These are phyloP conservation scores for Archips crataeganus DNA, from an alignment of 2,888 invertebrate genomes.

Conservation along the genomic window DNA sequence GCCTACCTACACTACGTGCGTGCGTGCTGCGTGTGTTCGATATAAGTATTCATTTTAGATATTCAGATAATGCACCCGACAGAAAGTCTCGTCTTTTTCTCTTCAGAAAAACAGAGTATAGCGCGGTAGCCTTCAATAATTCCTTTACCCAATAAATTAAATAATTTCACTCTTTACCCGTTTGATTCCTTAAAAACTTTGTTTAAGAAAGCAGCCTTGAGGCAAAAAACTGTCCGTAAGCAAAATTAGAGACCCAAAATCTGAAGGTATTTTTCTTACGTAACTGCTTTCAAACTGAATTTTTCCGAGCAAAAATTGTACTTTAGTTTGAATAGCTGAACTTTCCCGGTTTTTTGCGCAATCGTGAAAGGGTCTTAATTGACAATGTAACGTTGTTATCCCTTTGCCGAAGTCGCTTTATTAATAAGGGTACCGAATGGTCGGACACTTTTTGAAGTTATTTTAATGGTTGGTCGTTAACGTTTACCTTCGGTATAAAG, in stretches of 20 bases:
- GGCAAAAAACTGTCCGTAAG: not conserved
- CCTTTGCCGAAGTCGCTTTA: slow-evolving; percentile 32
- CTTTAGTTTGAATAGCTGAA: slow-evolving; percentile 16
- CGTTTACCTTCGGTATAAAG: not conserved
- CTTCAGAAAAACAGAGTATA: not conserved
- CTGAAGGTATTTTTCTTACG: not conserved
- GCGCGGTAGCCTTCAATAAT: not conserved
- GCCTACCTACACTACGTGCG: no score
- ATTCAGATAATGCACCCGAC: no score
- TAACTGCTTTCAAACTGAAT: not conserved
- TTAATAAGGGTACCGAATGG: slow-evolving; percentile 22
- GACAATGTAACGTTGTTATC: slow-evolving; percentile 40
- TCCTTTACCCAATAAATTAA: not conserved
- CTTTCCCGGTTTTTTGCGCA: slow-evolving; percentile 21
- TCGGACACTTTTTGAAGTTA: slow-evolving; percentile 17
- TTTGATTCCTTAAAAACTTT: not conserved
- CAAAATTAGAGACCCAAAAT: not conserved
- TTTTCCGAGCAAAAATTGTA: not conserved
- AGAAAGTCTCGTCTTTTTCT: no score
- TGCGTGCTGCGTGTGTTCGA: no score
- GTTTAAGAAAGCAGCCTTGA: not conserved
- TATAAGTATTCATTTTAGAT: not conserved
- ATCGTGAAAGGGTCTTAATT: slow-evolving; percentile 27
- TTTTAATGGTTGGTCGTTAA: slow-evolving; percentile 12
- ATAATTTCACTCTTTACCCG: not conserved